phyloP scores from a whole-genome alignment of 2,888 invertebrate genomes.

The Cerastis leucographa region DNA sequence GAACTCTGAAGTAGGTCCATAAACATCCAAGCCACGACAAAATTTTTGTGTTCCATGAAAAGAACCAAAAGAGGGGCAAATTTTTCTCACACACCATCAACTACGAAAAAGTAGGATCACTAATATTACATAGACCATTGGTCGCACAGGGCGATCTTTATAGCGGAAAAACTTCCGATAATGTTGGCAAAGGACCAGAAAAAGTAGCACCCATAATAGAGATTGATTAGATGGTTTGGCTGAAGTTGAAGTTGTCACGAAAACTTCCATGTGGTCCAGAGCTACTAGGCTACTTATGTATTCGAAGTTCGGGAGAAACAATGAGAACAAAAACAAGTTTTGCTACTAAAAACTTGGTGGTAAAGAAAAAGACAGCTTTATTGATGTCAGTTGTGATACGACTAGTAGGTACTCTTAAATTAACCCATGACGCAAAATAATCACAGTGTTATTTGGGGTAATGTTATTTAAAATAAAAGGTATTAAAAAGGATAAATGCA shows the following conservation, averaged over 20 bases:
- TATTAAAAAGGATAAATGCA: neutral
- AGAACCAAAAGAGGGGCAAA: constrained; percentile 14
- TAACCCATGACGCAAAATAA: neutral
- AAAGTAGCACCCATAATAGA: constrained; percentile 56
- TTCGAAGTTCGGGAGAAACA: neutral
- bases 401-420: neutral
- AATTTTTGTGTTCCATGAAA: constrained; percentile 31
- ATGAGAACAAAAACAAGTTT: neutral
- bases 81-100: constrained; percentile 43
- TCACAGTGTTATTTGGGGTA: neutral
- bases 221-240: constrained; percentile 58
- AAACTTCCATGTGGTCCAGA: constrained; percentile 28
- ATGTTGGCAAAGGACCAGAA: constrained; percentile 61
- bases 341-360: neutral
- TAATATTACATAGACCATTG: constrained; percentile 57
- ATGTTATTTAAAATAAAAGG: neutral
- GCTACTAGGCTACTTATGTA: constrained; percentile 38
- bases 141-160: constrained; percentile 41
- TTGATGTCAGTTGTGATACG: neutral
- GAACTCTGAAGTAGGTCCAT: neutral
- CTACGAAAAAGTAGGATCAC: constrained; percentile 37
- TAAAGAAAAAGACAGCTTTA: constrained; percentile 1
- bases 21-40: neutral
- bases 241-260: constrained; percentile 42
- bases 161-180: constrained; percentile 58